Evolutionary conservation across 2,113 vertebrate species (phyloP), one percentile per base, ranked within the genome.

Genomic region (Sinocyclocheilus anshuiensis): DNA sequence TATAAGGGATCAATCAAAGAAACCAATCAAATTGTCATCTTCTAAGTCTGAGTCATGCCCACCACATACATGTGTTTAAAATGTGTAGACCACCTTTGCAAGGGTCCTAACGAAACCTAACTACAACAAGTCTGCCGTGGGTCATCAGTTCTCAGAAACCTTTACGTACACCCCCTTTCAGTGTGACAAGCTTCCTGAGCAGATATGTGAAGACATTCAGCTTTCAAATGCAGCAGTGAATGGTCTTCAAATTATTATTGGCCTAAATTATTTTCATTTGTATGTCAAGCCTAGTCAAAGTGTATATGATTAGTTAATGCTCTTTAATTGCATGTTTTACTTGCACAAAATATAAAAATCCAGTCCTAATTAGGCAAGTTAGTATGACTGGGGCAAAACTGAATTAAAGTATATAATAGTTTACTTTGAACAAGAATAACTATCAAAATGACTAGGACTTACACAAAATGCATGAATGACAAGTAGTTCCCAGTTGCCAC

Each of bases 401-500:
- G 10, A 59, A 57, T 59, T 15, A 48, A 48, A 77, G 53, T 55
- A 39, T 77, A 77, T 10, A 82, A 18, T 59, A 71, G 71, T 39
- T 84, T 75, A 61, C 55, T 71, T 80, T 11, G 20, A 11, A 81
- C 4, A 81, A 13, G 45, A n/a, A 67, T 5, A 82, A 20, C 59
- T 67, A 71, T 61, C 24, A 77, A 71, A 6, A 77, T 85, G 48
- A 86, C 61, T 78, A 50, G 9, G 4, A 72, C 26, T n/a, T 53
- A 48, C 63, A 71, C 29, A 88, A 75, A 57, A 83, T 59, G 20
- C 80, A 88, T 83, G 75, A 75, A 86, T 81, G 81, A 80, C 42
- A 86, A 88, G 83, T 33, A 18, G 83, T 75, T 59, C 75, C 11
- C n/a, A 65, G 67, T 72, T 83, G 63, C 79, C 53, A 72, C 72